A percentile compares a stretch with the other conserved stretches of the same genome.
phyloP scores from a whole-genome alignment of 2,113 vertebrate species.

The Pterocles burchelli region DNA sequence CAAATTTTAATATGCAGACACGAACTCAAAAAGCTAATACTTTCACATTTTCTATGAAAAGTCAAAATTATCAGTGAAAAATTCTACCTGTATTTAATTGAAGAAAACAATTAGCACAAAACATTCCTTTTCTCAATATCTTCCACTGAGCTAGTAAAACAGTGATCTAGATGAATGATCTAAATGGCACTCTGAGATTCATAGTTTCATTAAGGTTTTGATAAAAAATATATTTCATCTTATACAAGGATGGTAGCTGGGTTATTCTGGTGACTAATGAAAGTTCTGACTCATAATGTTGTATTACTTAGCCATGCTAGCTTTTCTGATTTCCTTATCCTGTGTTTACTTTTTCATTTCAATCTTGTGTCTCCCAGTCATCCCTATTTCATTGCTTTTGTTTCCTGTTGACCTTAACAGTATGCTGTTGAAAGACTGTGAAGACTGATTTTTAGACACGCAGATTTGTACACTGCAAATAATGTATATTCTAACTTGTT shows the following conservation, averaged over 20 bases:
- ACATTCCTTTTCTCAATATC: background rate
- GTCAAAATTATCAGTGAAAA: background rate
- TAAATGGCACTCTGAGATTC: background rate
- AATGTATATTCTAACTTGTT: background rate
- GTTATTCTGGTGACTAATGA: background rate
- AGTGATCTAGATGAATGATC: background rate
- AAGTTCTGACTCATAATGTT: background rate
- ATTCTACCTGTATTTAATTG: background rate
- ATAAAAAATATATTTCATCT: background rate
- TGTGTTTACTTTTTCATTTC: background rate
- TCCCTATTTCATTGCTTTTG: background rate
- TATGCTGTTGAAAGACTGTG: background rate
- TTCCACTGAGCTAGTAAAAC: background rate
- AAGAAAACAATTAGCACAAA: background rate
- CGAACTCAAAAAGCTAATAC: background rate
- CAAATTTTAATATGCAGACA: background rate
- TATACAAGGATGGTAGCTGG: background rate
- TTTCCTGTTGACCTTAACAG: background rate
- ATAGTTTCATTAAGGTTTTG: background rate
- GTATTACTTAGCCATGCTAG: background rate
- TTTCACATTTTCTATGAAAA: background rate
- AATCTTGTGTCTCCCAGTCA: background rate
- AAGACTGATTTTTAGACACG: background rate
- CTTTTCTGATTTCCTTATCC: background rate
- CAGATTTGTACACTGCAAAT: background rate